These are phyloP conservation scores for Cephus rjabovi DNA, from an alignment of 2,888 invertebrate species.

Conservation along the genomic window DNA sequence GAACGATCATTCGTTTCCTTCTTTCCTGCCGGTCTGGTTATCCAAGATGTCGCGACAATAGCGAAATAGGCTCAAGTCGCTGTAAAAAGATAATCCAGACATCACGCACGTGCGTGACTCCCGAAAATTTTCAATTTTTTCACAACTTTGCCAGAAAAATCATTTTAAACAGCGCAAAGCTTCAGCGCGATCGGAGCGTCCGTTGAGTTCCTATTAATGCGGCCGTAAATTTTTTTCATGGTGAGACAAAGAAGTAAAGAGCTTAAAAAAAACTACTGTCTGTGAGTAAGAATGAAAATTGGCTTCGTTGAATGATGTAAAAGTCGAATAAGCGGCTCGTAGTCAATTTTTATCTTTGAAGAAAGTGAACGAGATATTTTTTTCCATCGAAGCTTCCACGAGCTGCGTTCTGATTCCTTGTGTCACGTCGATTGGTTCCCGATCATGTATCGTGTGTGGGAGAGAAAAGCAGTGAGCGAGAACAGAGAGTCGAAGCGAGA, in stretches of 20 bases:
- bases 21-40: conserved; percentile 11
- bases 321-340: not conserved
- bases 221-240: not conserved
- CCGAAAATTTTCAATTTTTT: conserved; percentile 52
- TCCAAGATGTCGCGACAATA: conserved; percentile 1
- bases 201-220: conserved; percentile 1
- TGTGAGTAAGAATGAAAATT: not conserved
- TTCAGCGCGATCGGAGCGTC: not conserved
- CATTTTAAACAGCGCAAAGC: not conserved
- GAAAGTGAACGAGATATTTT: not conserved
- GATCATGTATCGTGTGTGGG: not conserved
- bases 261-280: not conserved
- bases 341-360: not conserved
- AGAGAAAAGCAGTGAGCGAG: not conserved
- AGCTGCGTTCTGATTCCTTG: not conserved
- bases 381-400: not conserved
- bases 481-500: not conserved
- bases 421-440: not conserved
- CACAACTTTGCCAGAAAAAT: not conserved
- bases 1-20: not conserved
- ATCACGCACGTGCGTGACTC: conserved; percentile 30
- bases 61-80: not conserved
- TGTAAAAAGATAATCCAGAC: not conserved
- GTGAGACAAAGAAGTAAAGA: not conserved
- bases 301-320: not conserved